These are phyloP conservation scores for Aythya baeri DNA, from an alignment of 2,113 vertebrate genomes.

Conservation along the genomic window DNA sequence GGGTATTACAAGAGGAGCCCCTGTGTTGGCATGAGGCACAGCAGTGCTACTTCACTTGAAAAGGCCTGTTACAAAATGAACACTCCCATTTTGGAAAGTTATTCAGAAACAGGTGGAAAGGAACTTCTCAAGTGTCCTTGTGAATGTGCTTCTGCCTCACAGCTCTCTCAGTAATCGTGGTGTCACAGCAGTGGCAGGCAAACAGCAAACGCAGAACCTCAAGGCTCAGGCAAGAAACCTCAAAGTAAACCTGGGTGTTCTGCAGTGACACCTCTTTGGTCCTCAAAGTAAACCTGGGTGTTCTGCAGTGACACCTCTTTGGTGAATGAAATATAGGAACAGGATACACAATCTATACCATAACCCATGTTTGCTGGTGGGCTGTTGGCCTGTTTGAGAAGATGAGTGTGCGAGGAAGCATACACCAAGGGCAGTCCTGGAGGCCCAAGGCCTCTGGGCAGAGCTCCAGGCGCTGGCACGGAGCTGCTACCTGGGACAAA, in stretches of 20 bases:
- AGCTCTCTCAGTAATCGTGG: background rate
- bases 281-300: background rate
- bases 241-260: background rate
- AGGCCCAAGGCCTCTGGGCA: background rate
- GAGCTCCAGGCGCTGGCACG: conserved; percentile 25
- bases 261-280: background rate
- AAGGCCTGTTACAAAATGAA: background rate
- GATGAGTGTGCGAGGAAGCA: background rate
- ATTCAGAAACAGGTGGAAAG: background rate
- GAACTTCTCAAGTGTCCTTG: background rate
- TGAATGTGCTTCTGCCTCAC: background rate
- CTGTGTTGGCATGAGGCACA: background rate
- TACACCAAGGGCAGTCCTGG: conserved; percentile 8
- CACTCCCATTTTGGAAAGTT: background rate
- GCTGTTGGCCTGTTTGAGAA: background rate
- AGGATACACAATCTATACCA: background rate
- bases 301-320: background rate
- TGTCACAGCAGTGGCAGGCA: background rate
- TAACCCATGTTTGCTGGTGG: rapidly evolving
- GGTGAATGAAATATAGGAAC: background rate
- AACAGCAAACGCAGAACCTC: background rate
- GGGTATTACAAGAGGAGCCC: background rate
- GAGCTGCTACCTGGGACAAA: conserved; percentile 18
- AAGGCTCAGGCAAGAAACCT: background rate
- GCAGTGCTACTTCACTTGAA: background rate